Evolutionary conservation across 2,113 vertebrate genomes (phyloP).

Genomic region (Campylorhamphus procurvoides): DNA sequence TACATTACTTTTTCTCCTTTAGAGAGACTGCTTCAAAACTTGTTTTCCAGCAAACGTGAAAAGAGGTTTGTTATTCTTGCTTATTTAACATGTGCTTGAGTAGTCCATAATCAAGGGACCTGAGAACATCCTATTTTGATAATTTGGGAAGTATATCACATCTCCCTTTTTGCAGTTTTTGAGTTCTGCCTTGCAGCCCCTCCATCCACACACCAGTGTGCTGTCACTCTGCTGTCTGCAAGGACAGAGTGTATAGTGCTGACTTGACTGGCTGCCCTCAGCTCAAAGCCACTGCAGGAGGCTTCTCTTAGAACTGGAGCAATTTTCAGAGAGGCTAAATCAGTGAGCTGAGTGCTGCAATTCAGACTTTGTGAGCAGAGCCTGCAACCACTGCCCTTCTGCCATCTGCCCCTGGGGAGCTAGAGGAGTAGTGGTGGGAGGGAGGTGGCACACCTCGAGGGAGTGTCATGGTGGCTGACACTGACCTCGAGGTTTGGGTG

Average conservation of each 20-base stretch:
- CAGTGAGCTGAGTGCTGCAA: not conserved
- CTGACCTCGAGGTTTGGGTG: not conserved
- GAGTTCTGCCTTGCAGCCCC: not conserved
- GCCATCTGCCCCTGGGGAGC: not conserved
- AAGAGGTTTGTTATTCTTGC: not conserved
- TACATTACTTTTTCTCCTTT: not conserved
- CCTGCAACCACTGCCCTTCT: not conserved
- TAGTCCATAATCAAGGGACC: not conserved
- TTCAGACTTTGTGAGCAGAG: not conserved
- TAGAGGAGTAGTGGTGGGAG: not conserved
- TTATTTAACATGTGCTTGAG: not conserved
- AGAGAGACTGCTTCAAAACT: not conserved
- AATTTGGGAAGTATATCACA: not conserved
- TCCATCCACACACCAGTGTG: fast-evolving
- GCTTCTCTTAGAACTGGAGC: not conserved
- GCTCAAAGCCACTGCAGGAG: not conserved
- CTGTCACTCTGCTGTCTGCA: not conserved
- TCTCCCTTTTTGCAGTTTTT: not conserved
- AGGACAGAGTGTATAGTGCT: not conserved
- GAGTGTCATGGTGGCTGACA: not conserved
- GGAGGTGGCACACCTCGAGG: not conserved
- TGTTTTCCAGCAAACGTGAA: not conserved
- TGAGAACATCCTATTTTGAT: not conserved
- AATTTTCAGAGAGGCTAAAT: not conserved
- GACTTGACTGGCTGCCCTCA: not conserved